Evolutionary conservation across 2,113 vertebrate species (phyloP), one percentile per base, ranked within the genome.

Genomic region (Gymnorhina tibicen): DNA sequence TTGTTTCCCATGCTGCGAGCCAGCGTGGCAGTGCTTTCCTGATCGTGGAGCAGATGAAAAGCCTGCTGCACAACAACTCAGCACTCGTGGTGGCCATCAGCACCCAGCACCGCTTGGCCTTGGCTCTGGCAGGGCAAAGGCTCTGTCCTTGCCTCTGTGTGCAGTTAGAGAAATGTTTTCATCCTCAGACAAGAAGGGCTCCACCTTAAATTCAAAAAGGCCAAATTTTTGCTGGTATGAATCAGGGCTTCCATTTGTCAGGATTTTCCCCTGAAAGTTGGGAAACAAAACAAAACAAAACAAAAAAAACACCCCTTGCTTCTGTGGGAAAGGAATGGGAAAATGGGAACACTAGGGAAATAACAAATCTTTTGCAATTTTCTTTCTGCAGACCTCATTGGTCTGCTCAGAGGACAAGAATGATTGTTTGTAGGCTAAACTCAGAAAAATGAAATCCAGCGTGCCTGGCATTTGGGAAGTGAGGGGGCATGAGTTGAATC

Each of bases 321-420:
- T 92, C 95, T 96, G 95, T 97, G 95, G 91, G 96, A 97, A 96
- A 96, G 94, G 87, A 94, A 96, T 85, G 85, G 95, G 87, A 92
- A 93, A 94, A 90, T 24, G 72, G 94, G 89, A 96, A 93, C 91
- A 81, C 89, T 81, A 81, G 86, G 94, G 86, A 93, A 97, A 97
- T 84, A 95, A 94, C 85, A 95, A 86, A 89, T 93, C 86, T 93
- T 91, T 92, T 91, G 93, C 86, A 93, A 77, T 95, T 96, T 96
- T 93, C 88, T 90, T 90, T 94, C 87, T 0, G 11, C 72, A 92
- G 79, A 85, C 68, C 91, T 94, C 76, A 58, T 52, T 96, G 92
- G 92, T 66, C 86, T 89, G 83, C 0, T 0, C 27, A 50, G 85
- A 89, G 37, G 46, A 92, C 46, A 62, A 80, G 91, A 92, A 32